A percentile compares a stretch with the other conserved stretches of the same genome.
Evolutionary conservation across 2,113 vertebrate species (phyloP).

Genomic region (Tragelaphus strepsiceros): DNA sequence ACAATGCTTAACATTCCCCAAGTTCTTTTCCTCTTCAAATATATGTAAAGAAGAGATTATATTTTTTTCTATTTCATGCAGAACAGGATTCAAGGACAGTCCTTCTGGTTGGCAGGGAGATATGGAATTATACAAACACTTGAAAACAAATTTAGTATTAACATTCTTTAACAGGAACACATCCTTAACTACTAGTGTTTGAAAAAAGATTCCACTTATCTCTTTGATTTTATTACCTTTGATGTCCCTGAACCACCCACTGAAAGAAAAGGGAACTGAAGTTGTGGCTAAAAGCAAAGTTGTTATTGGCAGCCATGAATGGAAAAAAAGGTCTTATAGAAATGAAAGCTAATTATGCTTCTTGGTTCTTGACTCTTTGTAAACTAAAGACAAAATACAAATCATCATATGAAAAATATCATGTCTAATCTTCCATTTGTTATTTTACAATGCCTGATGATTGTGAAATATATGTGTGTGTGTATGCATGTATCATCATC

Average conservation of each 20-base stretch:
- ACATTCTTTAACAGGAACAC: conserved; percentile 53
- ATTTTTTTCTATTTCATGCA: conserved; percentile 41
- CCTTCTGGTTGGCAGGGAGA: conserved; percentile 12
- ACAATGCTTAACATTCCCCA: neutral
- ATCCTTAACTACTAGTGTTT: conserved; percentile 23
- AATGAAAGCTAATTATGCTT: conserved; percentile 14
- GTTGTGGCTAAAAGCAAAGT: conserved; percentile 11
- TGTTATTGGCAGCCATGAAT: neutral
- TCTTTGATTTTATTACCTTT: conserved; percentile 54
- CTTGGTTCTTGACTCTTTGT: neutral
- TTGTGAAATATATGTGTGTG: neutral
- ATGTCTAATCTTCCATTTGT: neutral
- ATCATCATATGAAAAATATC: neutral
- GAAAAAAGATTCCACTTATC: conserved; percentile 28
- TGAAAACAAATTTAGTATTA: conserved; percentile 53
- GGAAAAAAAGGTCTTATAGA: neutral
- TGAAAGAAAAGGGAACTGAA: conserved; percentile 28
- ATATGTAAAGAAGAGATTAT: neutral
- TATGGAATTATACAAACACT: conserved; percentile 34
- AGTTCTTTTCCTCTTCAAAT: neutral
- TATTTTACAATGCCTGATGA: neutral
- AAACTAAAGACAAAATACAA: neutral
- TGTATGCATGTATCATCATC: neutral
- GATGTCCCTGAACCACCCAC: conserved; percentile 32
- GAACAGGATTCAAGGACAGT: conserved; percentile 44